These are phyloP conservation scores for Sarcophaga peregrina DNA, from an alignment of 1,140 invertebrate genomes.

Conservation along the genomic window DNA sequence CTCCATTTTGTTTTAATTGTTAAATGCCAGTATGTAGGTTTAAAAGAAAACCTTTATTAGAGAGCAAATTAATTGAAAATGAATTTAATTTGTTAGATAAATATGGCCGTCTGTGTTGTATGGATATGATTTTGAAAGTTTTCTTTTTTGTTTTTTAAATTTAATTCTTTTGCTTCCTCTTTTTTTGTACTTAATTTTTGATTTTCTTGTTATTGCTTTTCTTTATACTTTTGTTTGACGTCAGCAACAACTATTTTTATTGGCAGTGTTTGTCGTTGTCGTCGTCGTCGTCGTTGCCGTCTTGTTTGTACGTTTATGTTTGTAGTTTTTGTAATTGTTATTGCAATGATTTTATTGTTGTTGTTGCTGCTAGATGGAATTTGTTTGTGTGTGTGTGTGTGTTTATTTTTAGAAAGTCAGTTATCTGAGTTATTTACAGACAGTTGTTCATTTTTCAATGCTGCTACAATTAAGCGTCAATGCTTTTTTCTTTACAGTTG, in stretches of 20 bases:
- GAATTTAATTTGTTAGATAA: neutral
- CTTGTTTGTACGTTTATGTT: neutral
- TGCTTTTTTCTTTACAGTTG: too few relatives aligned
- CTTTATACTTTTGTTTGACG: neutral
- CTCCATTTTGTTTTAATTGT: too few relatives aligned
- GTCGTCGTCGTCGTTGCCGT: neutral
- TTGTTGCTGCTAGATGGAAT: too few relatives aligned
- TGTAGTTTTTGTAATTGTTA: neutral
- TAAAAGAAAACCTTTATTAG: too few relatives aligned
- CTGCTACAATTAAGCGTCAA: neutral
- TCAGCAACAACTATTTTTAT: conserved; percentile 25
- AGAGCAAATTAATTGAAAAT: neutral
- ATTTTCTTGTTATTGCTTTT: neutral
- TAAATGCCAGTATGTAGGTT: too few relatives aligned
- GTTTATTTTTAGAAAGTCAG: conserved; percentile 22
- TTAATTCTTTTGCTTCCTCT: neutral
- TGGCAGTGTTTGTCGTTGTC: neutral
- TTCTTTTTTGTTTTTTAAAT: neutral
- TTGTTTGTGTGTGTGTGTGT: neutral
- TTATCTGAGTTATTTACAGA: neutral
- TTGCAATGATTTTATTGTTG: conserved; percentile 5
- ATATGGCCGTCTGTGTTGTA: neutral
- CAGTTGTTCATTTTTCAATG: neutral
- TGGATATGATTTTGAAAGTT: neutral
- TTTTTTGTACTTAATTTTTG: too few relatives aligned